A percentile compares a stretch with the other conserved stretches of the same genome.
Conservation (phyloP, 2,888 invertebrate species). For the Alentia gelatinosa region DNA sequence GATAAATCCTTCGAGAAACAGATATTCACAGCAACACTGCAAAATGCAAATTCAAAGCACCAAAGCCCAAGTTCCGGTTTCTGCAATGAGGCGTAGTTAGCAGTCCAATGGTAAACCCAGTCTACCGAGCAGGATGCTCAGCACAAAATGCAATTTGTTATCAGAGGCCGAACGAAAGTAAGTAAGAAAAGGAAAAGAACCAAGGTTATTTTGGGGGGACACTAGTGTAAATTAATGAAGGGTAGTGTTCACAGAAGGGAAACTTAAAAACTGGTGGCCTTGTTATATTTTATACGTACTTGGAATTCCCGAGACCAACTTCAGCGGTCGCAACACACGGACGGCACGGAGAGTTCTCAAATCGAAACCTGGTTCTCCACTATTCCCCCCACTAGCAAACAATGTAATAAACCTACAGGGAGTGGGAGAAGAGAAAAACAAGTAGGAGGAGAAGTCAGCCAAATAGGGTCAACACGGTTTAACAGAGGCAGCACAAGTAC, state of each 20-base stretch:
- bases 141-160: not conserved
- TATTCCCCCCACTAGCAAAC: conserved; percentile 86
- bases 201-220: too few relatives aligned
- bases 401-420: conserved; percentile 75
- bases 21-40: too few relatives aligned
- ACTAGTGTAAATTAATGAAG: too few relatives aligned
- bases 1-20: too few relatives aligned
- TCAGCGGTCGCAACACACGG: conserved; percentile 99
- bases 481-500: not conserved
- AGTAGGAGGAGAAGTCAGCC: not conserved
- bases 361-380: conserved; percentile 85
- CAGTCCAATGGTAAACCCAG: not conserved
- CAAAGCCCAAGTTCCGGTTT: not conserved
- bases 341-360: conserved; percentile 99
- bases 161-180: not conserved
- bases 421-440: not conserved
- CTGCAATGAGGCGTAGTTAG: not conserved
- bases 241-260: not conserved
- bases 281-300: conserved; percentile 90
- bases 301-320: conserved; percentile 99
- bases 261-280: not conserved
- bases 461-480: not conserved
- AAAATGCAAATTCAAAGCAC: too few relatives aligned
- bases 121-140: not conserved
- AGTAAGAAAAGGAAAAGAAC: not conserved